Evolutionary conservation across 2,797 vertebrate species (phyloP), one percentile per base, ranked within the genome.

Genomic region (Chaetophractus vellerosus): DNA sequence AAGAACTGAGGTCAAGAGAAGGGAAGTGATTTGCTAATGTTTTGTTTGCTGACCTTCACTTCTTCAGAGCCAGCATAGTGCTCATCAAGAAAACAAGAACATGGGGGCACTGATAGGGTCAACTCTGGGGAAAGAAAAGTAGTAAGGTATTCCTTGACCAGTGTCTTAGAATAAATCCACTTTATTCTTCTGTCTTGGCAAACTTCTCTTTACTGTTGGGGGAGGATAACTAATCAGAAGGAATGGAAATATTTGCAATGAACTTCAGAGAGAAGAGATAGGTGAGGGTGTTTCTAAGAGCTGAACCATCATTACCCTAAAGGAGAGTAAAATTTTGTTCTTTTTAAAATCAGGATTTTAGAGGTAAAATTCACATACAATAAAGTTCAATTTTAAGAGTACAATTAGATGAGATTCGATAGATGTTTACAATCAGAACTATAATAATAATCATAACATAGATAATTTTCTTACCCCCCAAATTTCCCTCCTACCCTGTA

Each of bases 171-270:
- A 82, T n/a, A 82, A 86, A 55, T 55, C 64, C 84, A 48, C 19
- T 36, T n/a, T n/a, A 23, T 21, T 28, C 8, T 6, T 0, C 23
- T 3, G 0, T 38, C 72, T 79, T 90, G 78, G 41, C 82, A 88
- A 93, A 91, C 11, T n/a, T 90, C n/a, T 38, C 1, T 93, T 36
- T 92, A 8, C n/a, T 90, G 50, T 45, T 80, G 14, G n/a, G 15
- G 21, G 11, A 81, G 57, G 41, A 74, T 72, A 64, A 8, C 28
- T 68, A 68, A 68, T 61, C 9, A 55, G 80, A 81, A 91, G 24
- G 16, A 89, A 79, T 33, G 5, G 45, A 71, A 16, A 33, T 63
- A 2, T 31, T 82, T 66, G 28, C 33, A n/a, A 3, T 63, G 71
- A 48, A 76, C 50, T 88, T 57, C 6, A 33, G 45, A 75, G 31